These are phyloP conservation scores for Puma concolor DNA, from an alignment of 2,113 vertebrate species.

Conservation along the genomic window DNA sequence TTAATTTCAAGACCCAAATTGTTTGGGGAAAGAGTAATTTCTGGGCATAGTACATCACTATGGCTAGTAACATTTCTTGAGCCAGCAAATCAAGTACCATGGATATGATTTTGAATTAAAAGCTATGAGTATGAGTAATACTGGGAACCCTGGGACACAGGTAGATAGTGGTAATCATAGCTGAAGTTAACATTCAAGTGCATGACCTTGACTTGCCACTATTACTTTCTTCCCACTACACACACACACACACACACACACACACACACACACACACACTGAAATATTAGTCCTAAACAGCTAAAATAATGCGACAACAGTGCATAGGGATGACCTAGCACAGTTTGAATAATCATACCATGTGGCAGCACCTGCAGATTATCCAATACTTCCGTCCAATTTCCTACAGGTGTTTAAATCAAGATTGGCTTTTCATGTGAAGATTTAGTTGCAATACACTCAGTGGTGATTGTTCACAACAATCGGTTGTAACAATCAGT, in stretches of 20 bases:
- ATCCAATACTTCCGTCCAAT: background rate
- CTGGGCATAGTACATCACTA: background rate
- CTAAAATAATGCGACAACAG: background rate
- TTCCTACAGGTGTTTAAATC: background rate
- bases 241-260: background rate
- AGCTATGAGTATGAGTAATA: background rate
- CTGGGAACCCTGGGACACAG: background rate
- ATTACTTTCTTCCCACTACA: background rate
- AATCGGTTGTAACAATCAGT: background rate
- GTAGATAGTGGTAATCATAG: background rate
- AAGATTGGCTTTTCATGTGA: background rate
- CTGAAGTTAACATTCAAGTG: background rate
- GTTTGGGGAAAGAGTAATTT: background rate
- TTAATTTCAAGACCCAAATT: background rate
- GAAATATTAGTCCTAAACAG: background rate
- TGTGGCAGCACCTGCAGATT: background rate
- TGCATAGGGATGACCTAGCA: background rate
- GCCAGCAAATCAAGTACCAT: background rate
- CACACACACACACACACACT: background rate
- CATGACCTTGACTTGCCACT: background rate
- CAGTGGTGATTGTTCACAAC: background rate
- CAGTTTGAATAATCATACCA: background rate
- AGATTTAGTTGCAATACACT: background rate
- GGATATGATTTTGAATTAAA: background rate
- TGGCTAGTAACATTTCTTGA: background rate